Percentiles rank a stretch among this genome's conserved stretches.
Conservation (phyloP, 1,140 invertebrate species). For the Eurosta solidaginis region DNA sequence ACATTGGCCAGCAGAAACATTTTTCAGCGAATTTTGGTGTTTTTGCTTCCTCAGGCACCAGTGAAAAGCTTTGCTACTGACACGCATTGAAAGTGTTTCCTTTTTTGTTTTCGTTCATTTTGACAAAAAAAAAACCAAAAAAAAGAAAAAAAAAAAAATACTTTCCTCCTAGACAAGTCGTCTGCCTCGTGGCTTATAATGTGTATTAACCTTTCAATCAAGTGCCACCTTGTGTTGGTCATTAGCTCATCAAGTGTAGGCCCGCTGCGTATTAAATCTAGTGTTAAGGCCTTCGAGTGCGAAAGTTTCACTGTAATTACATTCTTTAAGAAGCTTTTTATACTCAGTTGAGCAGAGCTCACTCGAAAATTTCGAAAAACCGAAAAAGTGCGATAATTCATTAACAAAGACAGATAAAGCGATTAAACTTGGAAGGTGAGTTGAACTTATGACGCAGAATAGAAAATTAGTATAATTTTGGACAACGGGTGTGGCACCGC, state of each 20-base stretch:
- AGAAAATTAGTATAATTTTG: too few relatives aligned
- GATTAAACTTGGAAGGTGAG: too few relatives aligned
- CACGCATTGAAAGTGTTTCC: conserved; percentile 15
- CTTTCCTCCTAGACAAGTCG: too few relatives aligned
- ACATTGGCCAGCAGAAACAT: background rate
- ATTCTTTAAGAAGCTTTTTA: too few relatives aligned
- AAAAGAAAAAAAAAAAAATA: background rate
- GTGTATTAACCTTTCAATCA: conserved; percentile 20
- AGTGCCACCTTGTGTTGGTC: background rate
- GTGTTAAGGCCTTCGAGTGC: background rate
- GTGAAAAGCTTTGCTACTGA: background rate
- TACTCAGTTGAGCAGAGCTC: too few relatives aligned
- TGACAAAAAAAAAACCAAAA: background rate
- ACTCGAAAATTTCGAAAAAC: too few relatives aligned
- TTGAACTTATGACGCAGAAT: too few relatives aligned
- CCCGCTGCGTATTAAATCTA: background rate
- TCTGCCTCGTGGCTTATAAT: background rate
- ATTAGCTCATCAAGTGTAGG: background rate
- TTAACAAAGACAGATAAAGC: too few relatives aligned
- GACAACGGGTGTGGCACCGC: too few relatives aligned
- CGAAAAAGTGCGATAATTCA: too few relatives aligned
- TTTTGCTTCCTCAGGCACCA: background rate
- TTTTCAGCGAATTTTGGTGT: background rate
- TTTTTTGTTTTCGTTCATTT: background rate
- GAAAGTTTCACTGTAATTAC: conserved; percentile 16